Evolutionary conservation across 2,113 vertebrate genomes (phyloP), one percentile per base, ranked within the genome.

Genomic region (Microtus oregoni): DNA sequence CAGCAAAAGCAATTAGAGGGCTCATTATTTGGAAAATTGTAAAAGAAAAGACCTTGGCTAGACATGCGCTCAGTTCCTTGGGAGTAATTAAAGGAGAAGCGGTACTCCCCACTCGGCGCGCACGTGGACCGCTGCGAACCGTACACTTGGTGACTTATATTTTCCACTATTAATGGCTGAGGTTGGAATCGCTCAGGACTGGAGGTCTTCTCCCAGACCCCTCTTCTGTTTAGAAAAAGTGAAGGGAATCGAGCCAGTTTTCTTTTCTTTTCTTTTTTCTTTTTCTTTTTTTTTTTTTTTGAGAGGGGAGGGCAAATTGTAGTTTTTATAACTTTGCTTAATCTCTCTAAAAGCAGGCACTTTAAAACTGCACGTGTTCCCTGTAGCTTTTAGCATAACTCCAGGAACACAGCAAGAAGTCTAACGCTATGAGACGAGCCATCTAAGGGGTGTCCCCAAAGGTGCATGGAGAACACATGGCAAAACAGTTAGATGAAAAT

Each of bases 41-140:
- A 93, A 95, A 97, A 96, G 94, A 95, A 89, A 97, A 96, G 96
- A 79, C 96, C 50, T 47, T 35, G 92, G 96, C 96, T 95, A 96
- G 96, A 96, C 96, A 28, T 94, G 92, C 79, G 94, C 94, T 97
- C 83, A 38, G 94, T 87, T 97, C 89, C 83, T 55, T 24, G 91
- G 96, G 96, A 97, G 22, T 90, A 88, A 97, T 98, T 95, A 96
- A 94, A 73, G 44, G 73, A 96, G 90, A 75, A 72, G 22, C 10
- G 19, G 28, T 22, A 52, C 50, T 73, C 67, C 70, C 65, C 73
- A 35, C 83, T 76, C 65, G 22, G 22, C 41, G 22, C 3, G 22
- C 41, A 17, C 3, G 0, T 32, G 82, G 55, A 70, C 82, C 95
- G 65, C 73, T 92, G 92, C 86, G 7, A 77, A 61, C 38, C 67